phyloP scores from a whole-genome alignment of 2,113 vertebrate genomes.

The Heterochromis multidens region DNA sequence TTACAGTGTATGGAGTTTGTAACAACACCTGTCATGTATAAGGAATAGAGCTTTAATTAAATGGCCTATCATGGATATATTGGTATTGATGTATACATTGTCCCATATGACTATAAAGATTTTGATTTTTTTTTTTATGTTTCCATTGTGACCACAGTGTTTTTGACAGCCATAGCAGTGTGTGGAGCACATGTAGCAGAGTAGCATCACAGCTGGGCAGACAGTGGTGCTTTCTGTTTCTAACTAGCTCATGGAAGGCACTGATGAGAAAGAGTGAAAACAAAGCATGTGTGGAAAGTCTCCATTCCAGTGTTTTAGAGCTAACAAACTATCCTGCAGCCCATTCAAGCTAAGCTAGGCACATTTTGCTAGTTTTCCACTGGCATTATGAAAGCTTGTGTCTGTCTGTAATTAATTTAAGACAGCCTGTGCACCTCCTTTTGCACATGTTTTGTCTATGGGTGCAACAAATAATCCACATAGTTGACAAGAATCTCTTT shows the following conservation, averaged over 20 bases:
- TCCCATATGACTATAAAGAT: background rate
- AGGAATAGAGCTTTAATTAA: background rate
- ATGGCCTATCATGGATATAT: background rate
- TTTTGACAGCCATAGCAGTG: background rate
- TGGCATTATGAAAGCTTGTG: background rate
- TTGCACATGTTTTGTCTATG: background rate
- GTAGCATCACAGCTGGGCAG: background rate
- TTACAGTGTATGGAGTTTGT: background rate
- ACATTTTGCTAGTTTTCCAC: background rate
- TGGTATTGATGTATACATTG: background rate
- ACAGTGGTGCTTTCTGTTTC: background rate
- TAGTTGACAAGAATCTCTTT: background rate
- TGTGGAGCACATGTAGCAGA: background rate
- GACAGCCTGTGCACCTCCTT: background rate
- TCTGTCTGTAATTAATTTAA: background rate
- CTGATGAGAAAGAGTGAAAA: background rate
- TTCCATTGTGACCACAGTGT: accelerated
- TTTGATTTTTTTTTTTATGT: accelerated
- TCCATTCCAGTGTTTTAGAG: background rate
- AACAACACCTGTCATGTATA: background rate
- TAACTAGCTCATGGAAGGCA: too few relatives aligned
- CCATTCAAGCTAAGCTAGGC: background rate
- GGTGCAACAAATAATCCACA: background rate
- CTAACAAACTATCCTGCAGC: background rate
- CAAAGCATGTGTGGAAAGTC: background rate